Conservation (phyloP, 2,797 vertebrate species). For the Propithecus perrieri region DNA sequence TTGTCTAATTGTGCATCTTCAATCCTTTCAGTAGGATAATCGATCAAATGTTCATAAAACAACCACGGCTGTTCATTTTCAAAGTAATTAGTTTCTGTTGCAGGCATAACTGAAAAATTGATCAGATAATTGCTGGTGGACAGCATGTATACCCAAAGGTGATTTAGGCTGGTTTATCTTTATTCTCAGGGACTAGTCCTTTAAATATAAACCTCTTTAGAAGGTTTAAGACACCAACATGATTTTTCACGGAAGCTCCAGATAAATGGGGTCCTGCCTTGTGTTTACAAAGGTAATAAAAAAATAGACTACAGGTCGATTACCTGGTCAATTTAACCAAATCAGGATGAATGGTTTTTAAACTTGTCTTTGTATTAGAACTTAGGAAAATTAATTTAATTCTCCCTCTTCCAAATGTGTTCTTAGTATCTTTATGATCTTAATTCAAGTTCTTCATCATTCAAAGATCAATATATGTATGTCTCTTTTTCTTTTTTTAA, state of each 20-base stretch:
- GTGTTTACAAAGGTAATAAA: constrained; percentile 43
- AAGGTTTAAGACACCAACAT: background rate
- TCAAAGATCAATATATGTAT: background rate
- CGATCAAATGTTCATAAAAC: constrained; percentile 25
- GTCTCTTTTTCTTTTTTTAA: background rate
- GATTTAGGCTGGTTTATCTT: constrained; percentile 46
- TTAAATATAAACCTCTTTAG: constrained; percentile 24
- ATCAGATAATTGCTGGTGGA: constrained; percentile 46
- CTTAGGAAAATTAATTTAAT: constrained; percentile 27
- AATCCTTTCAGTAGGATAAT: background rate
- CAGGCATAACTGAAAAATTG: background rate
- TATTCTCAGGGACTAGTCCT: constrained; percentile 25
- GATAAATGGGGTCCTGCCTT: background rate
- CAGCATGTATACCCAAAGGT: background rate
- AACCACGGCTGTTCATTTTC: constrained; percentile 27
- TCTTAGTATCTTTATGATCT: constrained; percentile 31
- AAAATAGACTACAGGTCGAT: background rate
- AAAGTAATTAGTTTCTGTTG: constrained; percentile 28
- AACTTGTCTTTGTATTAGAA: constrained; percentile 18
- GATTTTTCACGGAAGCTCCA: background rate
- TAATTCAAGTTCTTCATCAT: background rate
- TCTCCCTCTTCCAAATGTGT: background rate
- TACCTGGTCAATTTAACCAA: constrained; percentile 40
- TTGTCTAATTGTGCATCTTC: background rate
- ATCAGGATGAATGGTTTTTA: background rate